Conservation (phyloP, 2,797 vertebrate species). For the Huso huso region DNA sequence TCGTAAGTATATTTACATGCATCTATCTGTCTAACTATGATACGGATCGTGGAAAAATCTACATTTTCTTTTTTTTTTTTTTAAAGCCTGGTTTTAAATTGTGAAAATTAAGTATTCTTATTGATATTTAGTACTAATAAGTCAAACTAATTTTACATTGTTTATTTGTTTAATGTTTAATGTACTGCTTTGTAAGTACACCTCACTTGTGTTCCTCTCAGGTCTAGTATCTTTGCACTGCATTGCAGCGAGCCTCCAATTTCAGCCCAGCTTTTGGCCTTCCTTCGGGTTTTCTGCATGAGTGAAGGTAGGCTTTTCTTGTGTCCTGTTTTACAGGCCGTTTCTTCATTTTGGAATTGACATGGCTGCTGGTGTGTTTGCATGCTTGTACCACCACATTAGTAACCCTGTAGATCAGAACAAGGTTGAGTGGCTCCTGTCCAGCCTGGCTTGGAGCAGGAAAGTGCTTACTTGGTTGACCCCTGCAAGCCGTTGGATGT, state of each 20-base stretch:
- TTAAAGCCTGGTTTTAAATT: no score
- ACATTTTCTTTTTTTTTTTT: no score
- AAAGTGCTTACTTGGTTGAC: constrained; percentile 47
- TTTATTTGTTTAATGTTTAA: no score
- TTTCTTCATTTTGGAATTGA: not conserved
- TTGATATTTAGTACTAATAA: no score
- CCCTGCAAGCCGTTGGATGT: constrained; percentile 45
- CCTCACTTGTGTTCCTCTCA: constrained; percentile 39
- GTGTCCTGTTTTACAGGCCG: not conserved
- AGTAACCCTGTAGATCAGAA: constrained; percentile 3
- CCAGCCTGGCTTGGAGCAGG: not conserved
- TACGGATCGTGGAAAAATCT: no score
- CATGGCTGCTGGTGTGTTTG: not conserved
- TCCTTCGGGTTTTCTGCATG: constrained; percentile 97
- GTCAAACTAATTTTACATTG: no score
- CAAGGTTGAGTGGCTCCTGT: constrained; percentile 8
- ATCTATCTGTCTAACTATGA: no score
- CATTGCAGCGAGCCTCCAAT: constrained; percentile 87
- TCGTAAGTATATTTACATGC: constrained; percentile 66
- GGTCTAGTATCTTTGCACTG: constrained; percentile 88
- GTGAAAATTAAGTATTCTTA: no score
- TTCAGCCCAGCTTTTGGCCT: constrained; percentile 90
- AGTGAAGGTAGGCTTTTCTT: constrained; percentile 72
- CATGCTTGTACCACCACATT: not conserved
- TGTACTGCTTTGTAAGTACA: no score